Evolutionary conservation across 2,113 vertebrate genomes (phyloP), one percentile per base, ranked within the genome.

Genomic region (Martes martes): DNA sequence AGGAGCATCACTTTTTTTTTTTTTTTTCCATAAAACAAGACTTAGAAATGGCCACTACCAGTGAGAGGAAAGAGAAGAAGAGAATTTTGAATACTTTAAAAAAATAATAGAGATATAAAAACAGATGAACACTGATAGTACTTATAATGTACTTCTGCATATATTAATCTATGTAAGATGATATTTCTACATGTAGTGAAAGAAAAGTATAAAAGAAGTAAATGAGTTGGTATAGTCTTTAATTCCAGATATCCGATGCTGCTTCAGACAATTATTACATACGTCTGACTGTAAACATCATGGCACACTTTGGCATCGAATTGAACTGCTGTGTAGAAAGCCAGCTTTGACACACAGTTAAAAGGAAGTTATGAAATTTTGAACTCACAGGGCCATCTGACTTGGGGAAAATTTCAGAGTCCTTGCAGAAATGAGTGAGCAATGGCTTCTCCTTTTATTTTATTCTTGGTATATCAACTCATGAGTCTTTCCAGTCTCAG

Each of bases 121-220:
- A 24, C 6, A 55, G 2, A 2, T 11, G 19, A 65, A 10, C 33
- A 78, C 0, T 45, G 55, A 36, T 21, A 3, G 0, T 13, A 21
- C 63, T 74, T 7, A 19, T 63, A 61, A 65, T 33, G 28, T 19
- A 19, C 4, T 31, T 76, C 4, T 78, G 33, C 1, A 28, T 45
- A 9, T 57, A 18, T 23, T 47, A 39, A 67, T 52, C 47, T 71
- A 24, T 10, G 16, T 5, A 42, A 55, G 7, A 3, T 69, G 6
- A 11, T 28, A 45, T 36, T 24, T 79, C 57, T 67, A 15, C 5
- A 28, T 61, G 28, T 7, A 59, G 15, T 14, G 42, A 74, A 47
- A 67, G 65, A 57, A 19, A 89, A 86, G 50, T 24, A 4, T 61
- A 67, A 85, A 71, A 67, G 31, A 45, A 83, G 55, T 65, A 63